phyloP scores from a whole-genome alignment of 2,797 vertebrate species.

The Peromyscus aztecus region DNA sequence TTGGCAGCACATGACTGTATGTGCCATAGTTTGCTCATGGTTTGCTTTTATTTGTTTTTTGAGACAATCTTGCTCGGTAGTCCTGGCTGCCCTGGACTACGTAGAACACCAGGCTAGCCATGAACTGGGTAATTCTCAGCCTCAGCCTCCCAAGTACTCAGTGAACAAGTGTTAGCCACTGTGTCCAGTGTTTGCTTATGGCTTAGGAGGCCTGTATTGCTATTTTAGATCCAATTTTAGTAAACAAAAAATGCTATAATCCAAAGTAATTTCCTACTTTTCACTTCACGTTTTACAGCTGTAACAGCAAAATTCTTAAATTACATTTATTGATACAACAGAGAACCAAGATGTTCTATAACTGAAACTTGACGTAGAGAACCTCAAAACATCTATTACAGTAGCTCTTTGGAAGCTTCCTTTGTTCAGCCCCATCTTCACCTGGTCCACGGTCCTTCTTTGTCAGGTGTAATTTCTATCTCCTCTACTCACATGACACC shows the following conservation, averaged over 20 bases:
- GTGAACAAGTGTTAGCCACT: neutral
- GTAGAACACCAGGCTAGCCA: neutral
- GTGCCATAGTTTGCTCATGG: neutral
- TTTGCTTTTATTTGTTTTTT: neutral
- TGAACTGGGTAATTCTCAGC: neutral
- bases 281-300: neutral
- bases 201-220: neutral
- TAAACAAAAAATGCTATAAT: neutral
- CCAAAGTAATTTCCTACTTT: neutral
- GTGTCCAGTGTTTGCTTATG: neutral
- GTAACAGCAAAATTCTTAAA: neutral
- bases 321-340: neutral
- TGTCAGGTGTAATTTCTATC: neutral
- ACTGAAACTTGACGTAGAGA: neutral
- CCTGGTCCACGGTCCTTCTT: neutral
- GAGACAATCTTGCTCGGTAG: neutral
- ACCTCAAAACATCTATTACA: neutral
- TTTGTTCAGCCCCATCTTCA: neutral
- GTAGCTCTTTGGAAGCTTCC: neutral
- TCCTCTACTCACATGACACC: neutral
- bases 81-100: neutral
- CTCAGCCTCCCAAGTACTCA: neutral
- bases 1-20: neutral
- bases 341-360: neutral
- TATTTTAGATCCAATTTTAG: slow-evolving; percentile 1